Conservation (phyloP, 2,797 vertebrate genomes). For the Vireo griseus region DNA sequence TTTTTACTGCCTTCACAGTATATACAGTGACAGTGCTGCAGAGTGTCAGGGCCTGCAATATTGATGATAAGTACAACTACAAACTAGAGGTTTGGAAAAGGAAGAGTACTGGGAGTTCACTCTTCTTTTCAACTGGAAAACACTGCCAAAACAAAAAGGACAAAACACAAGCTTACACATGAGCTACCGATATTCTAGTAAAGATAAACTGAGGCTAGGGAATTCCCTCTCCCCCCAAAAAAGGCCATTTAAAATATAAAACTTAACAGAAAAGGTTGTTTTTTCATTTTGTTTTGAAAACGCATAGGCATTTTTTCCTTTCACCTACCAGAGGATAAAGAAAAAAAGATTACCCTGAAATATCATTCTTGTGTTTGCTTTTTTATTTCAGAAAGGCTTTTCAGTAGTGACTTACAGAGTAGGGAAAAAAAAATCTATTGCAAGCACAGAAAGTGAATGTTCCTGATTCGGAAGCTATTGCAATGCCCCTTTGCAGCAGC, state of each 20-base stretch:
- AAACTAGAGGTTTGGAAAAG: constrained; percentile 62
- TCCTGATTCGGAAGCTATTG: constrained; percentile 10
- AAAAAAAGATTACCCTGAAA: constrained; percentile 18
- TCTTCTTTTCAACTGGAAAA: constrained; percentile 58
- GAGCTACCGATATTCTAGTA: neutral
- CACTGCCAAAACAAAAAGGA: constrained; percentile 47
- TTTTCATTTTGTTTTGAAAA: constrained; percentile 14
- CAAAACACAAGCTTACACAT: constrained; percentile 30
- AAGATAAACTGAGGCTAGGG: constrained; percentile 1
- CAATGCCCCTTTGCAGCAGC: constrained; percentile 24
- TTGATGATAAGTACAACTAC: constrained; percentile 69
- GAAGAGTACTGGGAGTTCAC: constrained; percentile 45
- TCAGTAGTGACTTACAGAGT: neutral
- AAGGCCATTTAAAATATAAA: neutral
- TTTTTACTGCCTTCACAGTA: constrained; percentile 82
- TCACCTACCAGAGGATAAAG: constrained; percentile 25
- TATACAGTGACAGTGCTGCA: constrained; percentile 75
- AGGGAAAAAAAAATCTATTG: neutral
- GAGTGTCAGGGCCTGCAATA: constrained; percentile 72
- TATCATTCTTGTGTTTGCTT: neutral
- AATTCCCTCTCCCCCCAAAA: neutral
- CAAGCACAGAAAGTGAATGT: neutral
- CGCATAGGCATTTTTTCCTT: neutral
- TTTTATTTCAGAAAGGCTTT: constrained; percentile 25
- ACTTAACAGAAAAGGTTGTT: neutral